phyloP scores from a whole-genome alignment of 2,797 vertebrate genomes.

The Myotis vivesi region DNA sequence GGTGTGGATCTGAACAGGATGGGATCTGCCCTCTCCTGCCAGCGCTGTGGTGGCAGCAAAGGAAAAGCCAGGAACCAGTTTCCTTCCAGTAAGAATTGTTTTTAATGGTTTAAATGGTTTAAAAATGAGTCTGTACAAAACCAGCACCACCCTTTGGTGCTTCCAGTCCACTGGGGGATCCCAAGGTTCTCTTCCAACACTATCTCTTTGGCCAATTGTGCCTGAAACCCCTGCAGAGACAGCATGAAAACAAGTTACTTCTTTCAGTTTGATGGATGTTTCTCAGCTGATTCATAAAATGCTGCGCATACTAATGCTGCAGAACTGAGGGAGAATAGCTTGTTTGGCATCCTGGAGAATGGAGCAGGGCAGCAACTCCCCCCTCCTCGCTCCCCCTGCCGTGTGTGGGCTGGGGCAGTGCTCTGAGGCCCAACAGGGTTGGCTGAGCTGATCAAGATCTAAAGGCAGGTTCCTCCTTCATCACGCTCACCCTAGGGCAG shows the following conservation, averaged over 20 bases:
- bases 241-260: not conserved
- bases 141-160: not conserved
- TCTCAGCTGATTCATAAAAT: not conserved
- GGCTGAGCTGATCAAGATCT: not conserved
- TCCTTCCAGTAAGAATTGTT: constrained; percentile 42
- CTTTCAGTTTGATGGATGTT: not conserved
- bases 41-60: not conserved
- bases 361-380: accelerated
- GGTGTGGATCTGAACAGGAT: too few species aligned
- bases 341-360: not conserved
- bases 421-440: not conserved
- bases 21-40: not conserved
- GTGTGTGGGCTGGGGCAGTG: not conserved
- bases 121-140: constrained; percentile 82
- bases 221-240: constrained; percentile 89
- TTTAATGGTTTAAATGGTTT: constrained; percentile 83
- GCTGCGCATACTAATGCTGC: accelerated
- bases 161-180: not conserved
- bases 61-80: not conserved
- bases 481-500: not conserved
- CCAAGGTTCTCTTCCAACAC: not conserved
- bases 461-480: not conserved
- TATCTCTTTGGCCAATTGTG: constrained; percentile 98
- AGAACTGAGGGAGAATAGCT: not conserved
- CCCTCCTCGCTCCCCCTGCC: accelerated